These are phyloP conservation scores for Octopus sinensis DNA, from an alignment of 1,140 invertebrate genomes.

Conservation along the genomic window DNA sequence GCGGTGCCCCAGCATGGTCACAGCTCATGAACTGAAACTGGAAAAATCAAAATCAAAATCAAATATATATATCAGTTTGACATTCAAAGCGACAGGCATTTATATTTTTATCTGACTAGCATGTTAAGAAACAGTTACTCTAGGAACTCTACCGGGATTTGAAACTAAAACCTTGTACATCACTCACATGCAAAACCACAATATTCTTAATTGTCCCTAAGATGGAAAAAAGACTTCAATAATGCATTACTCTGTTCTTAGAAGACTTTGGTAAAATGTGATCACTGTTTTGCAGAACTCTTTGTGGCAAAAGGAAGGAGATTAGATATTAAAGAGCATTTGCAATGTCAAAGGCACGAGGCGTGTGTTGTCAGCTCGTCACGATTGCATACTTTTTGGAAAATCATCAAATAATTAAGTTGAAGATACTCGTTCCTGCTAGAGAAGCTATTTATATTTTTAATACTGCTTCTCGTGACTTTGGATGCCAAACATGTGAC, in stretches of 20 bases:
- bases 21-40: too few species aligned
- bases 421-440: neutral
- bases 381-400: neutral
- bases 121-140: too few species aligned
- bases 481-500: neutral
- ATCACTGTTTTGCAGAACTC: constrained; percentile 4
- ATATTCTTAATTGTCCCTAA: too few species aligned
- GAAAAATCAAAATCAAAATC: too few species aligned
- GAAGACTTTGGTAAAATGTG: constrained; percentile 8
- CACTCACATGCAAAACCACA: too few species aligned
- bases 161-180: too few species aligned
- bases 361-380: neutral
- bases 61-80: too few species aligned
- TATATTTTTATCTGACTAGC: too few species aligned
- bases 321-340: neutral
- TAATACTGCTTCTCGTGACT: neutral
- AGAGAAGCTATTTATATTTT: constrained; percentile 4
- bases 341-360: constrained; percentile 4
- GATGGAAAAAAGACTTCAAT: neutral
- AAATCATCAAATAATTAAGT: neutral
- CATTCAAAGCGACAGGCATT: too few species aligned
- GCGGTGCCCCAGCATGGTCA: too few species aligned
- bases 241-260: neutral
- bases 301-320: neutral
- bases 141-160: too few species aligned